These are phyloP conservation scores for Julus scanicus DNA, from an alignment of 2,888 invertebrate species.

Conservation along the genomic window DNA sequence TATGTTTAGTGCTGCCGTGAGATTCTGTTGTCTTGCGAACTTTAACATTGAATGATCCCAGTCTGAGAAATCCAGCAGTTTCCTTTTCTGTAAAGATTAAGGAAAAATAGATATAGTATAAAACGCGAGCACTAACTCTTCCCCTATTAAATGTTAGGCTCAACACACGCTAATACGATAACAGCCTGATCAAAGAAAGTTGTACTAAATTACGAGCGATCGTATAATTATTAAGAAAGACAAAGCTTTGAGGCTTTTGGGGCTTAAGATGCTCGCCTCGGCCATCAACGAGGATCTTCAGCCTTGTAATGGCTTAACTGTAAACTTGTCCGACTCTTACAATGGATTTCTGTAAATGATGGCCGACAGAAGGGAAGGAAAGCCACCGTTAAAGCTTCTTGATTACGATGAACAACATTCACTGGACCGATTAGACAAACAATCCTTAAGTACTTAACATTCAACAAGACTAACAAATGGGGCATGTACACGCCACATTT, in stretches of 20 bases:
- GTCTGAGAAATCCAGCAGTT: constrained; percentile 83
- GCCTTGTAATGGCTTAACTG: not conserved
- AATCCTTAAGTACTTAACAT: not conserved
- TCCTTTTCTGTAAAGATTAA: constrained; percentile 67
- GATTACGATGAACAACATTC: not conserved
- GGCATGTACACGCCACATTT: too few species aligned
- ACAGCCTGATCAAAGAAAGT: not conserved
- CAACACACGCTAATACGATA: not conserved
- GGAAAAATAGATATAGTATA: not conserved
- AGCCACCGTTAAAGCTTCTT: not conserved
- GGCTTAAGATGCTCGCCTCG: not conserved
- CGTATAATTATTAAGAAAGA: constrained; percentile 20
- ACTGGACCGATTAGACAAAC: not conserved
- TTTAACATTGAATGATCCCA: constrained; percentile 90
- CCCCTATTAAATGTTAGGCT: not conserved
- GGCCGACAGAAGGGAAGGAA: not conserved
- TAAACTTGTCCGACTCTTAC: not conserved
- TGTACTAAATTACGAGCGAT: not conserved
- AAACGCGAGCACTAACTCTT: not conserved
- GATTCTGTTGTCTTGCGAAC: constrained; percentile 93
- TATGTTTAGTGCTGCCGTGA: constrained; percentile 73
- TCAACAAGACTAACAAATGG: not conserved
- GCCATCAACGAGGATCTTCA: not conserved
- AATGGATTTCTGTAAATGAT: constrained; percentile 11
- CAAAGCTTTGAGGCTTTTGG: not conserved